These are phyloP conservation scores for Petrocephalus microphthalmus DNA, from an alignment of 2,113 vertebrate species.

Conservation along the genomic window DNA sequence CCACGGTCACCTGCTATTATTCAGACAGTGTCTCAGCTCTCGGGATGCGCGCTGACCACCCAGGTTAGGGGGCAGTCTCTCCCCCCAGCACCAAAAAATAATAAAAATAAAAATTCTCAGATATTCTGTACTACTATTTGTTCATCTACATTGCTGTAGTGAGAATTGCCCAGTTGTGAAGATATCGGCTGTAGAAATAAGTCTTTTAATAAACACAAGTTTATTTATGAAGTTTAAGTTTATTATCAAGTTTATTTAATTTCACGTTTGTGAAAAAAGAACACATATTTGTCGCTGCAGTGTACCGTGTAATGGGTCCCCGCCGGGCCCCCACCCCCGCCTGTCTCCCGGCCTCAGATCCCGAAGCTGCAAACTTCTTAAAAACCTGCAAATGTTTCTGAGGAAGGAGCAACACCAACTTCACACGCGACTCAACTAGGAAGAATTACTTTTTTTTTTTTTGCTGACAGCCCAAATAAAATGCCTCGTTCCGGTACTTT, in stretches of 20 bases:
- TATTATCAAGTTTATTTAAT: too few species aligned
- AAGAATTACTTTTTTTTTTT: slow-evolving; percentile 16
- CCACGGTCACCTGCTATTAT: neutral
- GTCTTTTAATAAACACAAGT: too few species aligned
- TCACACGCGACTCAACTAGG: neutral
- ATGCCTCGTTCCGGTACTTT: slow-evolving; percentile 15
- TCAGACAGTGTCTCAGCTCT: neutral
- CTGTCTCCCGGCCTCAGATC: neutral
- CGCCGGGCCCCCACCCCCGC: neutral
- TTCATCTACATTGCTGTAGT: too few species aligned
- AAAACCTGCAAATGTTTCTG: neutral
- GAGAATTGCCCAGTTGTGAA: neutral
- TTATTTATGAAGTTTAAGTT: too few species aligned
- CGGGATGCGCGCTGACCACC: neutral
- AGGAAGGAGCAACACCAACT: neutral
- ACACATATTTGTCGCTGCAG: too few species aligned
- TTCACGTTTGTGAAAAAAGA: too few species aligned
- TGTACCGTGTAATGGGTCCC: too few species aligned
- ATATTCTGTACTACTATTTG: too few species aligned
- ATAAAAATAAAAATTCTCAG: neutral
- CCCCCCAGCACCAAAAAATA: neutral
- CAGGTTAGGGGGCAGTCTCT: neutral
- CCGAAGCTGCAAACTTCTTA: slow-evolving; percentile 15
- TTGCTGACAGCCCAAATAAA: slow-evolving; percentile 7
- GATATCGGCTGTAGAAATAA: neutral